Percentiles rank a stretch among this genome's conserved stretches.
These are phyloP conservation scores for Pachyuromys duprasi DNA, from an alignment of 2,797 vertebrate genomes.

Conservation along the genomic window DNA sequence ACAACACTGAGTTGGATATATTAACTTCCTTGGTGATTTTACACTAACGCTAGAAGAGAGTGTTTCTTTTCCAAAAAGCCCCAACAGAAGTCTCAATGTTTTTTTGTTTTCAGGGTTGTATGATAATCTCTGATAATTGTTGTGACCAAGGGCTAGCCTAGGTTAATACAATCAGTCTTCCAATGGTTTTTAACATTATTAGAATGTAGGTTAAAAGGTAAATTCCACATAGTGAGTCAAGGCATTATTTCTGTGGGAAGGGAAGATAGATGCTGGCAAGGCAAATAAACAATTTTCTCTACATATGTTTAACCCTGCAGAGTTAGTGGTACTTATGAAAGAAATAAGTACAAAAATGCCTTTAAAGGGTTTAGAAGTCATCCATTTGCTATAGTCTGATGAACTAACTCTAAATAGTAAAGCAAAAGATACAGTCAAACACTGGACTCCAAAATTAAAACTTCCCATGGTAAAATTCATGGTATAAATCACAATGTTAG, in stretches of 20 bases:
- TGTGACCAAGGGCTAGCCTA: neutral
- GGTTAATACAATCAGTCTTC: neutral
- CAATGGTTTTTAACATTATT: neutral
- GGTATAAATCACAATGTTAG: conserved; percentile 53
- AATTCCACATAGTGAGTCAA: conserved; percentile 4
- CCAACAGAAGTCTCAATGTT: neutral
- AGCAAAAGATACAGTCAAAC: conserved; percentile 40
- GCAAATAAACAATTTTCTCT: conserved; percentile 28
- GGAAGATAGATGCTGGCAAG: neutral
- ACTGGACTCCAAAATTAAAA: conserved; percentile 28
- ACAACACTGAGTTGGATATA: neutral
- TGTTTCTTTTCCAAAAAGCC: neutral
- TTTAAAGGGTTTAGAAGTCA: conserved; percentile 46
- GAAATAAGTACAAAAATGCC: conserved; percentile 37
- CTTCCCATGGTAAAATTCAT: conserved; percentile 1
- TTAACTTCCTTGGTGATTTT: neutral
- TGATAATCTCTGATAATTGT: conserved; percentile 50
- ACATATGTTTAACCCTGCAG: neutral
- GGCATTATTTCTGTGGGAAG: neutral
- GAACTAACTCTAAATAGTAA: conserved; percentile 42
- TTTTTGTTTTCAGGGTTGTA: neutral
- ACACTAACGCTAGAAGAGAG: neutral
- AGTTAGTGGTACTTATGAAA: conserved; percentile 11
- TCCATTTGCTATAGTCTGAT: conserved; percentile 26
- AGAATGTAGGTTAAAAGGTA: neutral